These are phyloP conservation scores for Aphis craccivora DNA, from an alignment of 1,140 invertebrate species.

Conservation along the genomic window DNA sequence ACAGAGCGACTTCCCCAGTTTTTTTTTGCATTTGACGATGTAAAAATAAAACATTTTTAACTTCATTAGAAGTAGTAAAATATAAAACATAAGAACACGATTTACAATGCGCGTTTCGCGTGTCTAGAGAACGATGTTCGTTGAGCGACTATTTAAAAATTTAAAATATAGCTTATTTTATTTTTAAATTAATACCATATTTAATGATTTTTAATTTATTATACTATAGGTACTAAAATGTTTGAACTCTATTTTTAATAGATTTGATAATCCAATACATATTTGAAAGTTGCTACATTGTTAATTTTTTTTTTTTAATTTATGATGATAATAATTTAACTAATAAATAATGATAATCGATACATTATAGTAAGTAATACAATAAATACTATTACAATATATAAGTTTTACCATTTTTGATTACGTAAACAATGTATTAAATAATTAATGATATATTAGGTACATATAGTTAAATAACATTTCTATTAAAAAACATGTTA, in stretches of 20 bases:
- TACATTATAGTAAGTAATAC: too few relatives aligned
- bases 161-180: background rate
- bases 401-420: too few relatives aligned
- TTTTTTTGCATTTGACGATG: background rate
- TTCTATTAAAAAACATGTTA: too few relatives aligned
- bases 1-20: background rate
- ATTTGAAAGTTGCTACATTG: background rate
- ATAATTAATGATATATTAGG: too few relatives aligned
- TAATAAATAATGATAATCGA: too few relatives aligned
- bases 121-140: background rate
- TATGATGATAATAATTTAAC: too few relatives aligned
- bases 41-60: background rate
- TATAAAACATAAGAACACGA: background rate
- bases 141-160: background rate
- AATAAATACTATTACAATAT: too few relatives aligned
- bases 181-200: background rate
- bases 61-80: background rate
- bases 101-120: background rate
- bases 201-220: background rate
- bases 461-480: too few relatives aligned
- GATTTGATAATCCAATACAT: background rate
- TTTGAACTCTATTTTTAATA: background rate
- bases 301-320: too few relatives aligned
- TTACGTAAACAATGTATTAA: too few relatives aligned
- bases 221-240: background rate